Percentiles rank a stretch among this genome's conserved stretches.
These are phyloP conservation scores for Ceratosolen fusciceps DNA, from an alignment of 1,140 invertebrate species.

Conservation along the genomic window DNA sequence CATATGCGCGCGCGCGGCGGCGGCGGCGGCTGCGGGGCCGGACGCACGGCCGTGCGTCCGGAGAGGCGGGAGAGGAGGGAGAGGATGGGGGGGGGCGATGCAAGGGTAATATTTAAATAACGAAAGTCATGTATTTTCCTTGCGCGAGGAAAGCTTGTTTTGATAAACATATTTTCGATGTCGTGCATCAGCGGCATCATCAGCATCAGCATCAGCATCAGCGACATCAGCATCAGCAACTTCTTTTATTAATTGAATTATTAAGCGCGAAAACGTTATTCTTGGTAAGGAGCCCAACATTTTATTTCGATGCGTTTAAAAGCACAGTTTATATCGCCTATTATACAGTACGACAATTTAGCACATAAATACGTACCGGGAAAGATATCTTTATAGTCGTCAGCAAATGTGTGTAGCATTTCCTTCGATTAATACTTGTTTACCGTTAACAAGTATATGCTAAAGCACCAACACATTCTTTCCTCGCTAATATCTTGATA, in stretches of 20 bases:
- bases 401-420: not conserved
- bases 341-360: constrained; percentile 12
- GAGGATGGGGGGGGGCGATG: too few species aligned
- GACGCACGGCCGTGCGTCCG: too few species aligned
- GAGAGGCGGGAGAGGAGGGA: too few species aligned
- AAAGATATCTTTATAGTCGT: not conserved
- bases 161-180: constrained; percentile 16
- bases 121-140: not conserved
- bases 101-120: constrained; percentile 39
- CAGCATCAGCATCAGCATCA: too few species aligned
- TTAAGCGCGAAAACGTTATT: not conserved
- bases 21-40: too few species aligned
- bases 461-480: constrained; percentile 5
- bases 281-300: not conserved
- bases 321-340: constrained; percentile 1
- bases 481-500: constrained; percentile 2
- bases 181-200: too few species aligned
- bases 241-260: not conserved
- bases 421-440: constrained; percentile 3
- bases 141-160: constrained; percentile 13
- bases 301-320: not conserved
- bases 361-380: not conserved
- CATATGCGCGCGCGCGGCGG: not conserved
- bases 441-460: constrained; percentile 11
- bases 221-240: too few species aligned